Evolutionary conservation across 2,113 vertebrate genomes (phyloP).

Genomic region (Nothocercus nigrocapillus): DNA sequence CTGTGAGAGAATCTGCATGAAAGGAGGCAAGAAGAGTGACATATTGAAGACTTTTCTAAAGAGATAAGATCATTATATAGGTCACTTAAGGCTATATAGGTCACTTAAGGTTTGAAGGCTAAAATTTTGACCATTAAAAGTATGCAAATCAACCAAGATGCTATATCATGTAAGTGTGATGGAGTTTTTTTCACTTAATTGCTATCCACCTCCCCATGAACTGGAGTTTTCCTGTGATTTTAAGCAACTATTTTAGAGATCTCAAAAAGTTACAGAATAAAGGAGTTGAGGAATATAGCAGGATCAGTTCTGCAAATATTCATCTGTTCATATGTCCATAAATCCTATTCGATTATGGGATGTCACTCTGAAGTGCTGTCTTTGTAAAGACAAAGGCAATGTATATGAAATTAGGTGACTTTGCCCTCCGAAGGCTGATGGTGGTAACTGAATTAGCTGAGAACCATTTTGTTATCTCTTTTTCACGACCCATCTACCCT

Average conservation of each 20-base stretch:
- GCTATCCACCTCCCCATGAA: not conserved
- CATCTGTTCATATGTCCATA: not conserved
- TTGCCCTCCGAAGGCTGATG: not conserved
- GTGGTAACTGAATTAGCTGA: not conserved
- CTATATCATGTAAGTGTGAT: not conserved
- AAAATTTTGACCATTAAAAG: not conserved
- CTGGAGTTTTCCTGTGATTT: not conserved
- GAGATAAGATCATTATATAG: not conserved
- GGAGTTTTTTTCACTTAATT: not conserved
- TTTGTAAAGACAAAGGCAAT: not conserved
- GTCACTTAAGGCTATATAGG: not conserved
- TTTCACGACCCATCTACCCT: not conserved
- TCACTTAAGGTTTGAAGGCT: not conserved
- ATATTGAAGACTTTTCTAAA: not conserved
- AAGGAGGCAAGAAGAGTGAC: not conserved
- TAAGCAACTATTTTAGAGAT: not conserved
- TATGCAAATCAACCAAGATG: not conserved
- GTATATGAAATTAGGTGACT: not conserved
- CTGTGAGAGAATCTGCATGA: not conserved
- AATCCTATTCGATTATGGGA: not conserved
- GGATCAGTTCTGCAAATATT: not conserved
- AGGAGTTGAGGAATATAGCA: not conserved
- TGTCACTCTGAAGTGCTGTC: not conserved
- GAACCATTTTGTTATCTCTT: not conserved
- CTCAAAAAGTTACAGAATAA: not conserved